These are phyloP conservation scores for Scaptomyza graminum DNA, from an alignment of 1,140 invertebrate species.

Conservation along the genomic window DNA sequence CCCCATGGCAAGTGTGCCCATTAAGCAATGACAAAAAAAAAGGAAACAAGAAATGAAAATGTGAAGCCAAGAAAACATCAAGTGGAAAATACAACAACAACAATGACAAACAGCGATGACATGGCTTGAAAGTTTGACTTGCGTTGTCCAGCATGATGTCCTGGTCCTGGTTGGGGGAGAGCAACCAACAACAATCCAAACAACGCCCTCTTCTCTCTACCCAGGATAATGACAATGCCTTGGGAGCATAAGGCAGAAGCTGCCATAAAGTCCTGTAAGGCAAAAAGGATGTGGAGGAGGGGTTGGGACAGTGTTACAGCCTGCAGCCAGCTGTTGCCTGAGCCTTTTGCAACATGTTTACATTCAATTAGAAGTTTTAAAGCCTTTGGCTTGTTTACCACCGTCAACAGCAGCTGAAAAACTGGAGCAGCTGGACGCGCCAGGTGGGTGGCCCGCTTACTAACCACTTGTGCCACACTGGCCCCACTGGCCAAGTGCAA, in stretches of 20 bases:
- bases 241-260: conserved; percentile 4
- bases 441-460: conserved; percentile 57
- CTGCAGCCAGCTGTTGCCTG: conserved; percentile 16
- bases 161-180: conserved; percentile 23
- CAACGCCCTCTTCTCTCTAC: conserved; percentile 18
- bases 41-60: neutral
- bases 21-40: conserved; percentile 63
- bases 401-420: conserved; percentile 38
- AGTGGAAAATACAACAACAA: conserved; percentile 42
- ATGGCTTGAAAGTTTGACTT: conserved; percentile 55
- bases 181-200: neutral
- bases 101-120: conserved; percentile 54
- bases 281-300: neutral
- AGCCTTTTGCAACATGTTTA: conserved; percentile 62
- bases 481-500: conserved; percentile 43
- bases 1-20: conserved; percentile 66
- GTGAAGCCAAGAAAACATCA: conserved; percentile 40
- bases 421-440: conserved; percentile 48
- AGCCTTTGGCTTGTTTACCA: conserved; percentile 61
- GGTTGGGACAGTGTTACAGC: neutral
- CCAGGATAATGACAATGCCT: conserved; percentile 24
- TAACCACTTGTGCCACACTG: neutral
- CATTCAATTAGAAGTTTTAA: conserved; percentile 77
- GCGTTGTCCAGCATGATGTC: conserved; percentile 33
- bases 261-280: neutral